Percentiles rank a stretch among this genome's conserved stretches.
Evolutionary conservation across 1,140 invertebrate genomes (phyloP).

Genomic region (Trichomalopsis sarcophagae): DNA sequence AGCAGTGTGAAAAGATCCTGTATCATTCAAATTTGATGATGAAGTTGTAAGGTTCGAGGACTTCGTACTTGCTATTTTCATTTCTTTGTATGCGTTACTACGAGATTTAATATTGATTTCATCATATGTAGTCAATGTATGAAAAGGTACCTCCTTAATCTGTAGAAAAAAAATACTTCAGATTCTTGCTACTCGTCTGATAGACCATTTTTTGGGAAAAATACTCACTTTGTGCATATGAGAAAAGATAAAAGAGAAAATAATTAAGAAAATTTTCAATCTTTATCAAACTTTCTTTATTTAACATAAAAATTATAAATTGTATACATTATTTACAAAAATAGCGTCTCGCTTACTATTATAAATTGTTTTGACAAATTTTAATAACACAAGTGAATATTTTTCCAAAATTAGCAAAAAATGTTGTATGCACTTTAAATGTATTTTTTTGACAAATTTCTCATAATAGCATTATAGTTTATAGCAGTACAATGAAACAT

Average conservation of each 20-base stretch:
- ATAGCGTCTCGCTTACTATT: neutral
- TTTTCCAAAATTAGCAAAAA: conserved; percentile 37
- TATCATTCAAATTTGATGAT: neutral
- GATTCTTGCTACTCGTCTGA: neutral
- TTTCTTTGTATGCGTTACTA: neutral
- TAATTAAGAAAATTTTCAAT: neutral
- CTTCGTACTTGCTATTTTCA: neutral
- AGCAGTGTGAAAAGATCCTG: neutral
- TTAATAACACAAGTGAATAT: conserved; percentile 39
- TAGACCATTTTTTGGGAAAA: conserved; percentile 34
- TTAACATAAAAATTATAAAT: conserved; percentile 23
- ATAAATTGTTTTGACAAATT: neutral
- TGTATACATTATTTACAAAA: conserved; percentile 21
- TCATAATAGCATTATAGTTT: no score
- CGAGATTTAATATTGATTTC: neutral
- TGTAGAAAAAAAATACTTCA: conserved; percentile 7
- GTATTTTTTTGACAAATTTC: no score
- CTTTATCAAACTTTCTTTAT: conserved; percentile 21
- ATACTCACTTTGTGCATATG: conserved; percentile 22
- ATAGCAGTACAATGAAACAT: no score
- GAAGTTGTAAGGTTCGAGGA: neutral
- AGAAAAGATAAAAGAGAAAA: neutral
- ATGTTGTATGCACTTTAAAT: neutral
- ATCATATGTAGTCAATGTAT: conserved; percentile 25
- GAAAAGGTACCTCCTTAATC: conserved; percentile 6